phyloP scores from a whole-genome alignment of 2,888 invertebrate species.

The Drosophila quinaria region DNA sequence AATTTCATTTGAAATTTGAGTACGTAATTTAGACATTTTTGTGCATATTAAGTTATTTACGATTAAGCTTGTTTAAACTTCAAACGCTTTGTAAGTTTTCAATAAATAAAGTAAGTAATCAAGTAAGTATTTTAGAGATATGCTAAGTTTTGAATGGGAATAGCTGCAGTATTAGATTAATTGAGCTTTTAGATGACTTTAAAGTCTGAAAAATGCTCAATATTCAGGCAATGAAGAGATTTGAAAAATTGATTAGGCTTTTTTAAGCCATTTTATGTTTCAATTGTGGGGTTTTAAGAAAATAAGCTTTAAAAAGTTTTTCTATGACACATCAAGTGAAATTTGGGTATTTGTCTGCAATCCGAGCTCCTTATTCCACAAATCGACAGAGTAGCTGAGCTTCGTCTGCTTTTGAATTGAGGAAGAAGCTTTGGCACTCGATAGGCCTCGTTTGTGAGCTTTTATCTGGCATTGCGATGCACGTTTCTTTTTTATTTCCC shows the following conservation, averaged over 20 bases:
- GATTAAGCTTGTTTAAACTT: neutral
- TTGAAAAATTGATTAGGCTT: no score
- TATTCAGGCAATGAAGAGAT: no score
- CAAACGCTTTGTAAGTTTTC: neutral
- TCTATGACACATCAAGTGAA: neutral
- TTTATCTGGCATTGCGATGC: slow-evolving; percentile 72
- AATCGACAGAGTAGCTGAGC: slow-evolving; percentile 5
- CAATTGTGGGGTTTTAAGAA: no score
- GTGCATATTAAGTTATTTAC: neutral
- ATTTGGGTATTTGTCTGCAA: no score
- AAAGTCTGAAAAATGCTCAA: no score
- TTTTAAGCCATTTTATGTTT: no score
- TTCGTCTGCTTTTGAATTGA: neutral
- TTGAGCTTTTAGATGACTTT: no score
- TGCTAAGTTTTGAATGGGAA: neutral
- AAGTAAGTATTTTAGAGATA: neutral
- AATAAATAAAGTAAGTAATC: no score
- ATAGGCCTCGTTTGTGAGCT: slow-evolving; percentile 37
- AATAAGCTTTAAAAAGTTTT: no score
- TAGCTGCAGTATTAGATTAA: no score
- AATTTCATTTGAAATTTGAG: neutral
- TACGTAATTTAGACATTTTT: neutral
- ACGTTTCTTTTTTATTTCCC: slow-evolving; percentile 63
- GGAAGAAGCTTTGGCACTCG: slow-evolving; percentile 43
- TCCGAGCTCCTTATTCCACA: neutral